These are phyloP conservation scores for Bombus impatiens DNA, from an alignment of 1,140 invertebrate species.

Conservation along the genomic window DNA sequence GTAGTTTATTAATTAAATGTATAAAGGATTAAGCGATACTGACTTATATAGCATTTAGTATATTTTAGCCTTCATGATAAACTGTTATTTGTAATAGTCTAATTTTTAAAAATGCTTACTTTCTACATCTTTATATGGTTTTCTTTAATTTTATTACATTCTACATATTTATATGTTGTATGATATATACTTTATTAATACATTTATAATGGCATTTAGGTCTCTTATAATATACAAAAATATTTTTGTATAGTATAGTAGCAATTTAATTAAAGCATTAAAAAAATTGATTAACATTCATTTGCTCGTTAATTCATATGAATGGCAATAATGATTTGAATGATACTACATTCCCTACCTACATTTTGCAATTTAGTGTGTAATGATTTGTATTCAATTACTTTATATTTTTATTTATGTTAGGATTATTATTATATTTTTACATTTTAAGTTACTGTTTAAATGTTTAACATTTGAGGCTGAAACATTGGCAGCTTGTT, in stretches of 20 bases:
- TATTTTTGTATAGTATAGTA: constrained; percentile 23
- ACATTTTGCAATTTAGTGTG: not conserved
- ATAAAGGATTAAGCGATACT: not conserved
- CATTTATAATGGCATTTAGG: not conserved
- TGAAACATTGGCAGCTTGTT: constrained; percentile 51
- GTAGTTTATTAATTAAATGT: not conserved
- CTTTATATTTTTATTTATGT: not conserved
- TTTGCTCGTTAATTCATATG: constrained; percentile 1
- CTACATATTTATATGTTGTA: not conserved
- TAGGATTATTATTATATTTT: constrained; percentile 6
- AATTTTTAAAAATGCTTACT: not conserved
- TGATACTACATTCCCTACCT: constrained; percentile 1
- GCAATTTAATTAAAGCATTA: constrained; percentile 16
- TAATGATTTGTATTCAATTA: not conserved
- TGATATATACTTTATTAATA: constrained; percentile 16
- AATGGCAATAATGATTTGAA: constrained; percentile 15
- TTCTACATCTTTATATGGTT: not conserved
- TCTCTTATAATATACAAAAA: constrained; percentile 15
- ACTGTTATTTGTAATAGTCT: not conserved
- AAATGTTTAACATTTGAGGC: not conserved
- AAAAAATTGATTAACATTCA: not conserved
- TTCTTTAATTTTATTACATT: constrained; percentile 3
- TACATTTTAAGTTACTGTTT: constrained; percentile 8
- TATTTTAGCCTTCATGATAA: not conserved
- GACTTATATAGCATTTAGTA: not conserved